Evolutionary conservation across 2,888 invertebrate species (phyloP).

Genomic region (Eupeodes latifasciatus): DNA sequence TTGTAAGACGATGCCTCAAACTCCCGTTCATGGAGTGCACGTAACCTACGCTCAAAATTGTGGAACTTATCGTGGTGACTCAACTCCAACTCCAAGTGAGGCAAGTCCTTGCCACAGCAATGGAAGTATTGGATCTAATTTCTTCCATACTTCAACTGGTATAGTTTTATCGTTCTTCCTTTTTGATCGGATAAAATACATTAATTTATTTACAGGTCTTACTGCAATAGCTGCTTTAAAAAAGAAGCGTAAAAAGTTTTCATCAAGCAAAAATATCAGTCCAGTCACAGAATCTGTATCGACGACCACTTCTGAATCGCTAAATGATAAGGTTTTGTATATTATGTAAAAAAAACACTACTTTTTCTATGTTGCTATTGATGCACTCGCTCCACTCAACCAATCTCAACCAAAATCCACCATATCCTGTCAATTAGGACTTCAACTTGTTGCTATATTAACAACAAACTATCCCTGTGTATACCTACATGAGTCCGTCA

Average conservation of each 20-base stretch:
- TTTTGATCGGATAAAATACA: neutral
- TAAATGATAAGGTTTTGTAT: constrained; percentile 82
- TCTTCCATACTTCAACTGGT: constrained; percentile 83
- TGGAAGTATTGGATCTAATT: constrained; percentile 77
- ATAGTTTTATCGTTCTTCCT: constrained; percentile 53
- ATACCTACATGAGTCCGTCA: constrained; percentile 21
- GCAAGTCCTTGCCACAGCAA: constrained; percentile 66
- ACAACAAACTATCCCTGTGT: constrained; percentile 39
- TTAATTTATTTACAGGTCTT: constrained; percentile 78
- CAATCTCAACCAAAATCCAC: constrained; percentile 68
- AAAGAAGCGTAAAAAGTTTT: constrained; percentile 93
- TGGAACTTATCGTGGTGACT: constrained; percentile 72
- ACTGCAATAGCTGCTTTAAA: constrained; percentile 90
- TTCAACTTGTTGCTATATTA: constrained; percentile 56
- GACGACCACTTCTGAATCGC: constrained; percentile 77
- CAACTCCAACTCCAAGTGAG: constrained; percentile 69
- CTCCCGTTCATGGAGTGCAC: constrained; percentile 89
- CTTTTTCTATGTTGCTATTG: constrained; percentile 60
- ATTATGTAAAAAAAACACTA: constrained; percentile 74
- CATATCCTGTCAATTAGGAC: constrained; percentile 69
- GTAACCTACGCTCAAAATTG: constrained; percentile 82
- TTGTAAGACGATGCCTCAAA: constrained; percentile 85
- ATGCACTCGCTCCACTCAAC: constrained; percentile 71
- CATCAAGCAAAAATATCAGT: constrained; percentile 89
- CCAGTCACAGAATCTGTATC: constrained; percentile 85